Evolutionary conservation across 2,797 vertebrate species (phyloP).

Genomic region (Gobionotothen gibberifrons): DNA sequence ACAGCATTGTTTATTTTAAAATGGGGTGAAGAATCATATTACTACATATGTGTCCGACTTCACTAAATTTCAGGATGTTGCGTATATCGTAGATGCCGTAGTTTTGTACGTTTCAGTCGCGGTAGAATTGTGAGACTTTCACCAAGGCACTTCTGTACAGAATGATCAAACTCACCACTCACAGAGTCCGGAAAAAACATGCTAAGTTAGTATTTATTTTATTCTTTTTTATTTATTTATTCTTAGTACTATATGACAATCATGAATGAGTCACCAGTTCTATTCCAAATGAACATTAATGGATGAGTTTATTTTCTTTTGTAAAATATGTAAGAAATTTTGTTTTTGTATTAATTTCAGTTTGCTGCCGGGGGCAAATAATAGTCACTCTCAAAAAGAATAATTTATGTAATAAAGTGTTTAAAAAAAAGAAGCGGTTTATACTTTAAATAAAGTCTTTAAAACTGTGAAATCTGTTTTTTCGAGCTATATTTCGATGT

Average conservation of each 20-base stretch:
- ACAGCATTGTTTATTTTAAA: slow-evolving; percentile 94
- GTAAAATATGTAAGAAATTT: slow-evolving; percentile 99
- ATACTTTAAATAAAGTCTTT: slow-evolving; percentile 99
- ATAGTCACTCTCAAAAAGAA: slow-evolving; percentile 97
- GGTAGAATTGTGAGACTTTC: slow-evolving; percentile 98
- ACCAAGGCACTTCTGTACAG: slow-evolving; percentile 99
- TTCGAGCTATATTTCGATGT: slow-evolving; percentile 90
- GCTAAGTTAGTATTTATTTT: slow-evolving; percentile 84
- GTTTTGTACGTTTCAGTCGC: slow-evolving; percentile 99
- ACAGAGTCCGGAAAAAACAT: slow-evolving; percentile 80
- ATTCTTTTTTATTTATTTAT: slow-evolving; percentile 82
- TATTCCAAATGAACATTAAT: slow-evolving; percentile 93
- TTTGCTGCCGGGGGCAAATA: slow-evolving; percentile 98
- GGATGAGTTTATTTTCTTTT: slow-evolving; percentile 93
- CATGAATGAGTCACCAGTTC: slow-evolving; percentile 96
- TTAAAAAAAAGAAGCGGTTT: slow-evolving; percentile 92
- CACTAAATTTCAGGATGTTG: slow-evolving; percentile 97
- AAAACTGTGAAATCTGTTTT: slow-evolving; percentile 99
- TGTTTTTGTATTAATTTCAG: slow-evolving; percentile 98
- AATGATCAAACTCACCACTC: slow-evolving; percentile 80
- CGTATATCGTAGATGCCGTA: slow-evolving; percentile 98
- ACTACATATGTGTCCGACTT: slow-evolving; percentile 96
- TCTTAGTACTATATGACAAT: slow-evolving; percentile 99
- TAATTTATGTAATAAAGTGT: slow-evolving; percentile 99
- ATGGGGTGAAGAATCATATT: slow-evolving; percentile 85